Evolutionary conservation across 2,797 vertebrate genomes (phyloP).

Genomic region (Ptychobarbus kaznakovi): DNA sequence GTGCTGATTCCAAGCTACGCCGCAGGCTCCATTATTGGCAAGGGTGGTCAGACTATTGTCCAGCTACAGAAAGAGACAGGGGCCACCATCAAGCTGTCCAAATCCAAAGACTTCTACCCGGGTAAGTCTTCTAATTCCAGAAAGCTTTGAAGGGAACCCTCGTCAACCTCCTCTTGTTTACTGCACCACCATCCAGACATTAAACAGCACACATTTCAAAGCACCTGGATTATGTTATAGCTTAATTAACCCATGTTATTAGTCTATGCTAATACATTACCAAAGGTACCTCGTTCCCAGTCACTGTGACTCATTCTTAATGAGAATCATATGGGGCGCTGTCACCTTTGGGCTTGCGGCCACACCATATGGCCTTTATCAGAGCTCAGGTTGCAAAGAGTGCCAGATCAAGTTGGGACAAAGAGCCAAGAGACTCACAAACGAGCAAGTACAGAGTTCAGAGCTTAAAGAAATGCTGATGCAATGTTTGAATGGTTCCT

Average conservation of each 20-base stretch:
- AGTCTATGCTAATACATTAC: conserved; percentile 36
- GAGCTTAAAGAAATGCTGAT: background rate
- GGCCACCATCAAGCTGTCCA: conserved; percentile 96
- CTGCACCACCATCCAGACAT: conserved; percentile 6
- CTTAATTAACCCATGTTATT: conserved; percentile 27
- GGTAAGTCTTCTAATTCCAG: conserved; percentile 76
- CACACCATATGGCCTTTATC: conserved; percentile 64
- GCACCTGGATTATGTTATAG: conserved; percentile 8
- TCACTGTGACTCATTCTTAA: conserved; percentile 49
- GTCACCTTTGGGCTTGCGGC: conserved; percentile 61
- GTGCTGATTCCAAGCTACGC: conserved; percentile 97
- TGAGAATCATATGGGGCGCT: conserved; percentile 63
- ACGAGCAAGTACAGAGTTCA: conserved; percentile 11
- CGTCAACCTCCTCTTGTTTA: conserved; percentile 10
- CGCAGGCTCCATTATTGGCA: conserved; percentile 95
- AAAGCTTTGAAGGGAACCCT: conserved; percentile 1
- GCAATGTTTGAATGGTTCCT: background rate
- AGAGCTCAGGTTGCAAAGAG: conserved; percentile 57
- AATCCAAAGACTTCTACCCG: conserved; percentile 98
- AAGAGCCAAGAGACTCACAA: conserved; percentile 28
- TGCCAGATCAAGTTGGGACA: conserved; percentile 56
- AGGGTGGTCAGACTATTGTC: conserved; percentile 96
- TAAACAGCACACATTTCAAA: conserved; percentile 36
- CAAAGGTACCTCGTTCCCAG: conserved; percentile 24
- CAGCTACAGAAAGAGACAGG: conserved; percentile 96